Base-by-base conservation (phyloP, 2,797 vertebrate genomes). In the Ctenosaura bakeri region DNA sequence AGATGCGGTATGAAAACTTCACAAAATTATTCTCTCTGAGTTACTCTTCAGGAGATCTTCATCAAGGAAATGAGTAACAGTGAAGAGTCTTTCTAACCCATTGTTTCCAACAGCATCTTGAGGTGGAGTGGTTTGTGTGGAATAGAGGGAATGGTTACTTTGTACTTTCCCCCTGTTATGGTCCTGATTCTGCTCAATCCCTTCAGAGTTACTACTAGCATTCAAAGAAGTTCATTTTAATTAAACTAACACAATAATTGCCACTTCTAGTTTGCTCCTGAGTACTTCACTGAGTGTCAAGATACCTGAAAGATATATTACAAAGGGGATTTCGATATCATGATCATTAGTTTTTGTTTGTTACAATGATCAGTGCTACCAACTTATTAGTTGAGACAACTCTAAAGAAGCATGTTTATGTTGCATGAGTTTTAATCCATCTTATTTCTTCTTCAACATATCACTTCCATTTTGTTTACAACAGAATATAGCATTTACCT, bases 391-490 rank as follows among this genome's bases (percentile, higher is more conserved):
- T 91, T 91, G 54, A 16, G 29, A 74, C 26, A 66, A 69, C 22
- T 74, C 26, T 69, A 69, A 66, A 32, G 8, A 32, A 69, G 26
- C 32, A 5, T 22, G 26, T 69, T 69, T 69, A 29, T 69, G 66
- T 29, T 29, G 26, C 66, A 69, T 12, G 26, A 10, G 29, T 69
- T 12, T 32, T 29, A 69, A 29, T 69, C 24, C 12, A 38, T 24
- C n/a, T 91, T 94, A 95, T 66, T 94, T 91, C 92, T 84, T 42
- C 89, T 76, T 93, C 89, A 88, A 86, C 90, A 79, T 42, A 2
- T 89, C 64, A 92, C 96, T 95, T 90, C 90, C 76, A 73, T 88
- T 92, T 85, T 92, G 18, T 87, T 91, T 93, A 79, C 87, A 90
- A 26, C 4, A 89, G 52, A 81, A 83, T 91, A 88, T 76, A 90